Percentiles rank a stretch among this genome's conserved stretches.
Evolutionary conservation across 2,888 invertebrate species (phyloP).

Genomic region (Noctua janthina): DNA sequence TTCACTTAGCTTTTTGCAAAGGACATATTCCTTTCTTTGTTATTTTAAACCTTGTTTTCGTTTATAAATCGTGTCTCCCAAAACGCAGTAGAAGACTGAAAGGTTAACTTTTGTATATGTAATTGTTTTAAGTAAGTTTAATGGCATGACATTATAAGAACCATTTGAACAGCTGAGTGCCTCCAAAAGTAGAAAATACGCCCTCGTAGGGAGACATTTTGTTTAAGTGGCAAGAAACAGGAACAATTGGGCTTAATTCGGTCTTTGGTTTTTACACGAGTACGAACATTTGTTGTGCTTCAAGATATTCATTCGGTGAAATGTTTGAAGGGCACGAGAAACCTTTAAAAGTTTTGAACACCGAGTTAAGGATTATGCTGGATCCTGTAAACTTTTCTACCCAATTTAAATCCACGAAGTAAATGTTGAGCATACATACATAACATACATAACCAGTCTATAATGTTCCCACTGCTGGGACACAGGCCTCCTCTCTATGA

Average conservation of each 20-base stretch:
- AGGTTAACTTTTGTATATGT: background rate
- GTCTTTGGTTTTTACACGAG: slow-evolving; percentile 18
- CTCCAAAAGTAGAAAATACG: slow-evolving; percentile 34
- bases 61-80: slow-evolving; percentile 2
- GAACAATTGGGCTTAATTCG: slow-evolving; percentile 34
- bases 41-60: background rate
- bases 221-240: slow-evolving; percentile 34
- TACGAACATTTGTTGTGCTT: slow-evolving; percentile 18
- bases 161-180: slow-evolving; percentile 32
- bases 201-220: slow-evolving; percentile 26
- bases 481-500: no score
- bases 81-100: background rate
- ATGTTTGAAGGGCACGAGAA: background rate
- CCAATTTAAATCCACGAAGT: slow-evolving; percentile 1
- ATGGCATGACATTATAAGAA: slow-evolving; percentile 13
- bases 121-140: slow-evolving; percentile 32
- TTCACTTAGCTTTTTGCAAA: background rate
- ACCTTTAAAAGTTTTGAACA: background rate
- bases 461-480: no score
- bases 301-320: background rate
- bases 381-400: slow-evolving; percentile 1
- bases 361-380: background rate
- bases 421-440: background rate
- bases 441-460: no score
- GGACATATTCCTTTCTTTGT: background rate